phyloP scores from a whole-genome alignment of 2,888 invertebrate species.

The Morinoia aosen region DNA sequence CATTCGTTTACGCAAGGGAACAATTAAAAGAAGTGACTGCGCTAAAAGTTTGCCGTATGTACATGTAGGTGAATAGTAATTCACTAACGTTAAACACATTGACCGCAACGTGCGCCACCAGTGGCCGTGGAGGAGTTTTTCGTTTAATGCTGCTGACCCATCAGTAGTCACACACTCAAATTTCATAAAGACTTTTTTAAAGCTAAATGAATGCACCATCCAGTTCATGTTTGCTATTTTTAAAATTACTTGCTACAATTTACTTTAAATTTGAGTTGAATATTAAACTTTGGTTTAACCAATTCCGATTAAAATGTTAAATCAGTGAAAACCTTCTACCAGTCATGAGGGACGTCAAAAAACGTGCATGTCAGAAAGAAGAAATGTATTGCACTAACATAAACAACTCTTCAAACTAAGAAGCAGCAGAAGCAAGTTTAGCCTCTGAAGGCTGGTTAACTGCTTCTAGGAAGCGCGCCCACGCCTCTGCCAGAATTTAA shows the following conservation, averaged over 20 bases:
- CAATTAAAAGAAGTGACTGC: not conserved
- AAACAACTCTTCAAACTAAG: not conserved
- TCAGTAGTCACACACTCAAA: too few species aligned
- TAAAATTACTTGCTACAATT: too few species aligned
- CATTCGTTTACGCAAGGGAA: not conserved
- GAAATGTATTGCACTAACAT: not conserved
- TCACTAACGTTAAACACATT: not conserved
- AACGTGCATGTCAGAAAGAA: not conserved
- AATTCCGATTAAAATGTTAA: too few species aligned
- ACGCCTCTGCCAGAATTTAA: not conserved
- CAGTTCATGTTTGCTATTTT: too few species aligned
- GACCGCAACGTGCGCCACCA: too few species aligned
- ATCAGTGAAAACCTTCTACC: not conserved
- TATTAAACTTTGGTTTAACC: too few species aligned
- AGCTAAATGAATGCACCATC: too few species aligned
- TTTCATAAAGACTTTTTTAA: too few species aligned
- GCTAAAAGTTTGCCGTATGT: too few species aligned
- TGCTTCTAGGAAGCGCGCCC: conserved; percentile 9
- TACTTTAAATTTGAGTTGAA: too few species aligned
- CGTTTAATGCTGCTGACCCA: too few species aligned
- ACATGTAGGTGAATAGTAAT: not conserved
- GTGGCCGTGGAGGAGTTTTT: too few species aligned
- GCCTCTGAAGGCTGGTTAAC: not conserved
- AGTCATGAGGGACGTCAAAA: not conserved
- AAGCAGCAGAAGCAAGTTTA: not conserved